Evolutionary conservation across 2,113 vertebrate species (phyloP).

Genomic region (Clupea harengus): DNA sequence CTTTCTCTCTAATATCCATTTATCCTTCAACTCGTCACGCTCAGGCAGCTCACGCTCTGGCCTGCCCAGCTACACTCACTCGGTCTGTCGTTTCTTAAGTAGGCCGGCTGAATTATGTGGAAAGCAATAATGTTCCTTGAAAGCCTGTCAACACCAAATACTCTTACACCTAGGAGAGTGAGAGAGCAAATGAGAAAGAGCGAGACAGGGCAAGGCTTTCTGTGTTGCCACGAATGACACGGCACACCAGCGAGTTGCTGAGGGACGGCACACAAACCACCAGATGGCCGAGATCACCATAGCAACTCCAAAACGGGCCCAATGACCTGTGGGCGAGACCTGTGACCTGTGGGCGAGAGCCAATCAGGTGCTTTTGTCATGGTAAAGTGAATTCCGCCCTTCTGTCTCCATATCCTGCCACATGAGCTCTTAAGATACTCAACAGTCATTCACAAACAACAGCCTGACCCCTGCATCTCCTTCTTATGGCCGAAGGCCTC

Average conservation of each 20-base stretch:
- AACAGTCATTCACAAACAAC: not conserved
- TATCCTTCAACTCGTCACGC: not conserved
- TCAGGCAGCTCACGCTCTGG: not conserved
- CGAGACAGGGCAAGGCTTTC: not conserved
- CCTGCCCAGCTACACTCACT: not conserved
- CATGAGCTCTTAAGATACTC: not conserved
- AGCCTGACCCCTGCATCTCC: not conserved
- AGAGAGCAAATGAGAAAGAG: not conserved
- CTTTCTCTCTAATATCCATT: not conserved
- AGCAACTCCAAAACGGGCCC: not conserved
- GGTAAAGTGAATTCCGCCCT: not conserved
- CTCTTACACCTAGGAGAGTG: not conserved
- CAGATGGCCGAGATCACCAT: not conserved
- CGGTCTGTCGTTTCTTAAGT: not conserved
- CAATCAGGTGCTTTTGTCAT: not conserved
- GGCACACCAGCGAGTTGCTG: not conserved
- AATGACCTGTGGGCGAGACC: slow-evolving; percentile 10
- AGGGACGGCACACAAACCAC: not conserved
- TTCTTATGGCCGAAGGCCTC: not conserved
- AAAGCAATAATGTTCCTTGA: not conserved
- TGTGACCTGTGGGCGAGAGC: slow-evolving; percentile 1
- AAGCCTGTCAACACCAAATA: not conserved
- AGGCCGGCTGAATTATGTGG: not conserved
- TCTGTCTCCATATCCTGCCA: not conserved
- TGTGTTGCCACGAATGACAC: not conserved